Evolutionary conservation across 2,113 vertebrate species (phyloP).

Genomic region (Pelobates fuscus): DNA sequence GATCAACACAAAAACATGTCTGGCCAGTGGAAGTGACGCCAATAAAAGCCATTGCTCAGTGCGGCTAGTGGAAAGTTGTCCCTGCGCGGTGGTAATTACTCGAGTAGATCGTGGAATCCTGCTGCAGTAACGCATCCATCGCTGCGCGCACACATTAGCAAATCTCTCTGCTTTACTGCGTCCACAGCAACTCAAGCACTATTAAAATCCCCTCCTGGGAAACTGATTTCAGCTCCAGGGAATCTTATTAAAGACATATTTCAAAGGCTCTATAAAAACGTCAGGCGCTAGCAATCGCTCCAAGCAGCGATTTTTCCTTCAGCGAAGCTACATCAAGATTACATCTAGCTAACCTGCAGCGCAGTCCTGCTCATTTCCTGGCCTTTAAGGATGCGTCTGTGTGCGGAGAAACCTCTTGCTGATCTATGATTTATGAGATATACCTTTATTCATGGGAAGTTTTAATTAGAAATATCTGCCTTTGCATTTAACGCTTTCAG

Average conservation of each 20-base stretch:
- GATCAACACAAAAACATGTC: conserved; percentile 22
- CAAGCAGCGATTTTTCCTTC: background rate
- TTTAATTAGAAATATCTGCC: too few relatives aligned
- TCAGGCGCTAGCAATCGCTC: background rate
- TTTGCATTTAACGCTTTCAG: too few relatives aligned
- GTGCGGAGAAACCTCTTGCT: too few relatives aligned
- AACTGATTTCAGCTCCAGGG: conserved; percentile 1
- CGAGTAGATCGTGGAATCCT: background rate
- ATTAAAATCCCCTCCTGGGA: background rate
- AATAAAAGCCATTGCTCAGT: conserved; percentile 31
- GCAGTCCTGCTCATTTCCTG: too few relatives aligned
- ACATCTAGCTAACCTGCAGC: too few relatives aligned
- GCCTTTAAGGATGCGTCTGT: too few relatives aligned
- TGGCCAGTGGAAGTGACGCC: background rate
- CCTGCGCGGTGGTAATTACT: conserved; percentile 22
- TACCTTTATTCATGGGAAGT: too few relatives aligned
- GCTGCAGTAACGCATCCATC: background rate
- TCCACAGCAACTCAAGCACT: background rate
- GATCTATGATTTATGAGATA: too few relatives aligned
- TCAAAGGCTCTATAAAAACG: background rate
- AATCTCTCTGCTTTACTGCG: background rate
- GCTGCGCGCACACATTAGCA: too few relatives aligned
- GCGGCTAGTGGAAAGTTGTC: too few relatives aligned
- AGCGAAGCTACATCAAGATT: background rate
- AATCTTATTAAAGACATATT: conserved; percentile 32